Percentiles rank a stretch among this genome's conserved stretches.
Evolutionary conservation across 2,888 invertebrate species (phyloP).

Genomic region (Agrypnus murinus): DNA sequence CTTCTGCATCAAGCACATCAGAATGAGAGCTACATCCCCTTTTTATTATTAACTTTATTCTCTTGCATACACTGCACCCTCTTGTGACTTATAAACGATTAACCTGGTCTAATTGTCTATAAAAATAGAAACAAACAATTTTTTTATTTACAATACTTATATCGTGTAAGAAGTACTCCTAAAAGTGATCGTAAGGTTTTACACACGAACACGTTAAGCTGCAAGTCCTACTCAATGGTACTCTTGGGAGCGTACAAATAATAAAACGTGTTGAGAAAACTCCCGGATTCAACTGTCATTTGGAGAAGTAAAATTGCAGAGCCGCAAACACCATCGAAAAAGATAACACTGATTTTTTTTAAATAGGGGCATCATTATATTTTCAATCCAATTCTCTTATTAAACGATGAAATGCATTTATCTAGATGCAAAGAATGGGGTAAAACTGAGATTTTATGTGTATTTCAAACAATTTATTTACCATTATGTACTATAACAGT

Average conservation of each 20-base stretch:
- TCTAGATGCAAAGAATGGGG: too few species aligned
- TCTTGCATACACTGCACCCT: constrained; percentile 15
- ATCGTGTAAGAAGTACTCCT: constrained; percentile 33
- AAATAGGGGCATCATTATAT: too few species aligned
- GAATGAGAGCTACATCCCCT: background rate
- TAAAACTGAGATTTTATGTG: too few species aligned
- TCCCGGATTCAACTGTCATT: constrained; percentile 59
- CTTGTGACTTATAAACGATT: background rate
- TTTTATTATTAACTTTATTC: constrained; percentile 17
- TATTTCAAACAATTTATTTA: too few species aligned
- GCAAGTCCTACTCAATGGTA: constrained; percentile 53
- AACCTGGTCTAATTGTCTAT: constrained; percentile 4
- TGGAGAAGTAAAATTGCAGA: constrained; percentile 49
- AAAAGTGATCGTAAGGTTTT: constrained; percentile 43
- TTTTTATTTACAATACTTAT: constrained; percentile 33
- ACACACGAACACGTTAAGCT: constrained; percentile 54
- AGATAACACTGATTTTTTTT: too few species aligned
- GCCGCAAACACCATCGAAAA: background rate
- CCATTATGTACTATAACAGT: too few species aligned
- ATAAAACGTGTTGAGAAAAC: constrained; percentile 64
- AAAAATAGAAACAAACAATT: constrained; percentile 1
- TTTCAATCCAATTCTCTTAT: too few species aligned
- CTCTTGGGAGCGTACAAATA: constrained; percentile 64
- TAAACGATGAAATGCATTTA: too few species aligned
- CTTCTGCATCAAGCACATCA: constrained; percentile 16